These are phyloP conservation scores for Clytia hemisphaerica DNA, from an alignment of 30 jellyfish, hydroid and myxozoan species.

Conservation along the genomic window DNA sequence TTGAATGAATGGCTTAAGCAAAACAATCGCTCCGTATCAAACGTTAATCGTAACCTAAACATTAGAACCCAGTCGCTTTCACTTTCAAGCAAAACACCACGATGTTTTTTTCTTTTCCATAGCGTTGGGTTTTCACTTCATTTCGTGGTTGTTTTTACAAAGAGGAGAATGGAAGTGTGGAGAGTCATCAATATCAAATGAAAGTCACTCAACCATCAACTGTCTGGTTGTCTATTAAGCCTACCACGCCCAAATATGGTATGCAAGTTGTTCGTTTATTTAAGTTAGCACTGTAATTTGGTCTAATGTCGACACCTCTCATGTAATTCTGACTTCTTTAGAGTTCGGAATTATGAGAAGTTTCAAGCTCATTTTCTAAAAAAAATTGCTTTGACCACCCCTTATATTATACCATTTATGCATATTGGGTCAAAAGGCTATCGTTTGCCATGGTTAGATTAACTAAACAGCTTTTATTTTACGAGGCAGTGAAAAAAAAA, in stretches of 20 bases:
- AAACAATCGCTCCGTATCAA: too few relatives aligned
- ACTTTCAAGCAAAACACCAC: neutral
- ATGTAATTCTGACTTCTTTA: neutral
- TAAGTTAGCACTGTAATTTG: neutral
- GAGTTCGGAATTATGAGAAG: neutral
- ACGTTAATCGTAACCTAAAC: neutral
- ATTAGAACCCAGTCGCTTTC: too few relatives aligned
- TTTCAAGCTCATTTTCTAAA: too few relatives aligned
- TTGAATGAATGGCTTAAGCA: too few relatives aligned
- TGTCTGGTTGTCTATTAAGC: conserved; percentile 59
- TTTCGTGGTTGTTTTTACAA: conserved; percentile 61
- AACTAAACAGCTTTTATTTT: too few relatives aligned
- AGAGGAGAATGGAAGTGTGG: conserved; percentile 67
- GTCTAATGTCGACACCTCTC: neutral
- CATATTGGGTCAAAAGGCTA: too few relatives aligned
- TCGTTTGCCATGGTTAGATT: too few relatives aligned
- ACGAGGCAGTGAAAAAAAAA: too few relatives aligned
- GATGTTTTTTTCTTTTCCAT: neutral
- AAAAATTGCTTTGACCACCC: too few relatives aligned
- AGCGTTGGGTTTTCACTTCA: conserved; percentile 67
- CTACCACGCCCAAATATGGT: conserved; percentile 84
- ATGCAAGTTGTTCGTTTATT: neutral
- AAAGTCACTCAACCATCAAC: conserved; percentile 57
- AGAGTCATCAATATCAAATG: conserved; percentile 64
- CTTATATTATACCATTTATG: too few relatives aligned